Percentiles rank a stretch among this genome's conserved stretches.
Evolutionary conservation across 2,888 invertebrate genomes (phyloP).

Genomic region (Hemithea aestivaria): DNA sequence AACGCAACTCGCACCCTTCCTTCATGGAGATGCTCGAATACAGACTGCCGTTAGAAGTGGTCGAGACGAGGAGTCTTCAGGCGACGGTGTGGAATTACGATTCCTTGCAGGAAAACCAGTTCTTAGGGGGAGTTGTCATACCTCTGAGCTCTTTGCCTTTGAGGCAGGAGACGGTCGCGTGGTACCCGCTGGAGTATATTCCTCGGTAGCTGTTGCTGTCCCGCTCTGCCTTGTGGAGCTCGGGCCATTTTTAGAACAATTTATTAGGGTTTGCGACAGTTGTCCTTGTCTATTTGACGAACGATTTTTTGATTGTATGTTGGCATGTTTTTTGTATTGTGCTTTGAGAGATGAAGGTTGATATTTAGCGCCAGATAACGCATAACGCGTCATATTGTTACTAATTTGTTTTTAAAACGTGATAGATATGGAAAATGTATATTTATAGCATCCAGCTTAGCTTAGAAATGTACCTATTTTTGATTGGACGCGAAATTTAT

Average conservation of each 20-base stretch:
- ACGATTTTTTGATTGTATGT: too few relatives aligned
- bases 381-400: neutral
- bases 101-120: constrained; percentile 95
- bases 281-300: too few relatives aligned
- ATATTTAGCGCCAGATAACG: too few relatives aligned
- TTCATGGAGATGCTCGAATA: constrained; percentile 99
- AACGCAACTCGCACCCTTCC: constrained; percentile 95
- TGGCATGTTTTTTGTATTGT: too few relatives aligned
- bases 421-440: too few relatives aligned
- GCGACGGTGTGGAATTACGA: constrained; percentile 98
- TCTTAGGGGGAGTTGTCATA: constrained; percentile 94
- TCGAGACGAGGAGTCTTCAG: constrained; percentile 87
- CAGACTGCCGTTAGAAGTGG: constrained; percentile 88
- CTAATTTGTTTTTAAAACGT: too few relatives aligned
- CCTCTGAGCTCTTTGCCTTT: constrained; percentile 86
- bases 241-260: constrained; percentile 32
- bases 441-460: too few relatives aligned
- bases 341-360: too few relatives aligned
- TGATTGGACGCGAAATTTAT: too few relatives aligned
- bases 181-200: constrained; percentile 87
- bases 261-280: constrained; percentile 19
- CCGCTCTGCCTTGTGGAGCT: constrained; percentile 58
- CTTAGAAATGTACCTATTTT: too few relatives aligned
- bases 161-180: constrained; percentile 88
- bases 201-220: constrained; percentile 65